Evolutionary conservation across 2,797 vertebrate genomes (phyloP).

Genomic region (Ctenopoma multispine): DNA sequence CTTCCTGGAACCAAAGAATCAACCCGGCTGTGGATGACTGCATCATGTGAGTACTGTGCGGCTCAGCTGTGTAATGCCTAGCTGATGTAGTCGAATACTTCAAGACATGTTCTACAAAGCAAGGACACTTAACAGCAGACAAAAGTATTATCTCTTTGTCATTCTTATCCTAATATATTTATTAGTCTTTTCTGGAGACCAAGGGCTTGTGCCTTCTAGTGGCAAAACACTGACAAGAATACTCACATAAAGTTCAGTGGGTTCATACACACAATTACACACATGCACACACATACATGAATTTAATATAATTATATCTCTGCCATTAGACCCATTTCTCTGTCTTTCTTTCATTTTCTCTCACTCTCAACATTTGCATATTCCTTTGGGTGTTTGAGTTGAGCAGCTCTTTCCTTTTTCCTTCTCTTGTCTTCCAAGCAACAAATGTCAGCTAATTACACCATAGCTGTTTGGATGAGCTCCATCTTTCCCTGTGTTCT

Average conservation of each 20-base stretch:
- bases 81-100: constrained; percentile 49
- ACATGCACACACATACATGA: constrained; percentile 26
- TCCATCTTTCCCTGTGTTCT: constrained; percentile 72
- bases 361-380: constrained; percentile 71
- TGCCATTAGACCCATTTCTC: constrained; percentile 62
- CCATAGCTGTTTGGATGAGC: constrained; percentile 77
- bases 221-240: constrained; percentile 41
- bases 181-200: constrained; percentile 34
- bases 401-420: constrained; percentile 66
- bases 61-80: constrained; percentile 46
- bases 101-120: constrained; percentile 47
- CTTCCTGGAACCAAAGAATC: constrained; percentile 58
- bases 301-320: constrained; percentile 65
- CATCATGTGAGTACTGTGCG: constrained; percentile 51
- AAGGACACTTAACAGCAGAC: constrained; percentile 40
- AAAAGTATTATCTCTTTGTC: constrained; percentile 28
- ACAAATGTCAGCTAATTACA: constrained; percentile 82
- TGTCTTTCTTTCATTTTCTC: constrained; percentile 60
- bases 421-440: constrained; percentile 78
- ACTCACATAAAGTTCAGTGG: constrained; percentile 59
- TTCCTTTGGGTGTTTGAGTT: constrained; percentile 78
- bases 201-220: constrained; percentile 28
- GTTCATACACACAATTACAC: constrained; percentile 54
- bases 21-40: constrained; percentile 59
- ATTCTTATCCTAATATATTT: constrained; percentile 37